Conservation (phyloP, 2,797 vertebrate genomes). For the Trematomus bernacchii region DNA sequence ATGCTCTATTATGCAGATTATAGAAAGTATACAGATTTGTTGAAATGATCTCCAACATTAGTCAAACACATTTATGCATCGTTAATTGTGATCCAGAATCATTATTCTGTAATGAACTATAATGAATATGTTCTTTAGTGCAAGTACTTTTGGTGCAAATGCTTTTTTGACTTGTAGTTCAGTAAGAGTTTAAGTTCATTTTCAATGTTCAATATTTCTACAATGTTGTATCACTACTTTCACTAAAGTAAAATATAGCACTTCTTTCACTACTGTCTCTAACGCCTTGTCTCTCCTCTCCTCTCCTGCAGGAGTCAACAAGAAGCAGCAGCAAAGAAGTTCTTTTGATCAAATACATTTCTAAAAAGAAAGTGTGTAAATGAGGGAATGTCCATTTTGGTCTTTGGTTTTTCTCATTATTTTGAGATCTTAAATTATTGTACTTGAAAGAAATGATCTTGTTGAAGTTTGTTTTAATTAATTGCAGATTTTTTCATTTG, state of each 20-base stretch:
- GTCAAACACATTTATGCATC: no score
- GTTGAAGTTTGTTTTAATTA: slow-evolving; percentile 73
- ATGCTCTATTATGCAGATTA: neutral
- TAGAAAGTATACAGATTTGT: neutral
- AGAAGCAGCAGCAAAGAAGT: slow-evolving; percentile 99
- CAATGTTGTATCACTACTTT: neutral
- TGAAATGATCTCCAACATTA: no score
- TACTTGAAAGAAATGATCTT: slow-evolving; percentile 80
- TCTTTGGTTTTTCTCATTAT: slow-evolving; percentile 67
- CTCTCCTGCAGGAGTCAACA: slow-evolving; percentile 91
- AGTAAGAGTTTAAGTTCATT: neutral
- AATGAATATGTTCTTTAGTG: neutral
- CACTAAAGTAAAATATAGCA: neutral
- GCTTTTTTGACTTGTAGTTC: neutral
- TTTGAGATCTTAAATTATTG: slow-evolving; percentile 93
- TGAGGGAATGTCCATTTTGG: slow-evolving; percentile 83
- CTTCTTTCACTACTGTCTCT: neutral
- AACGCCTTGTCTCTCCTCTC: slow-evolving; percentile 26
- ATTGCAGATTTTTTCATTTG: slow-evolving; percentile 80
- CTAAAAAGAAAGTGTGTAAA: slow-evolving; percentile 79
- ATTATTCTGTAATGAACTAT: neutral
- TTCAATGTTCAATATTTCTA: no score
- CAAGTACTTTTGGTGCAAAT: neutral
- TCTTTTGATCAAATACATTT: slow-evolving; percentile 93
- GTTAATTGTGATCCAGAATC: neutral